Base-by-base conservation (phyloP, 2,797 vertebrate genomes). In the Arctocebus calabarensis region DNA sequence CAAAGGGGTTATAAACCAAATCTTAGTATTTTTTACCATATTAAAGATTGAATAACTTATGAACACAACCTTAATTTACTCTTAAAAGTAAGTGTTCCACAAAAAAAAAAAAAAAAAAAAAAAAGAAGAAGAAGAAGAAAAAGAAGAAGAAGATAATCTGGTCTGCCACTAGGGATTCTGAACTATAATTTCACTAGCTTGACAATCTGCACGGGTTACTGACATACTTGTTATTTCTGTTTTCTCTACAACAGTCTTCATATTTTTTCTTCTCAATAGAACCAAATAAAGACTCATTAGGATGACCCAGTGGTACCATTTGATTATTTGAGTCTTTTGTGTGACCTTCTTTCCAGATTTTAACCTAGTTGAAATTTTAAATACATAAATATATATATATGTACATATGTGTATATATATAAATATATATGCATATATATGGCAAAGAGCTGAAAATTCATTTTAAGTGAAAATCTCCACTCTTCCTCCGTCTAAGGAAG, bases 241-340 rank as follows among this genome's bases (percentile, higher is more conserved):
- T 89, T 94, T 95, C 62, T 90, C 73, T 29, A 17, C 12, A 20
- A 19, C 1, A 43, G 34, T 82, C 23, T 86, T 57, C 25, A 10
- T 84, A 22, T 45, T 55, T 23, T 10, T 22, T 87, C 45, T 68
- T 77, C 55, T 88, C 40, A 37, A n/a, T 57, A 22, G 37, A 66
- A 43, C 27, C 62, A 40, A 2, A 43, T 61, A 92, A 79, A 77
- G 19, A 61, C 16, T 79, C 62, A 78, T 91, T 13, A 52, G 68
- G 37, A 71, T 34, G 40, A 79, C 59, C 59, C 79, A 52, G 45
- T 83, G 48, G n/a, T 61, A 3, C n/a, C 29, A 81, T 40, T 73
- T 79, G 25, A 86, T 86, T 91, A 59, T 96, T 84, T 97, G 37
- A 79, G 11, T 79, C n/a, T 61, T 92, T 83, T 71, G 12, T 74